These are phyloP conservation scores for Triops longicaudatus DNA, from an alignment of 1,140 invertebrate genomes.

Conservation along the genomic window DNA sequence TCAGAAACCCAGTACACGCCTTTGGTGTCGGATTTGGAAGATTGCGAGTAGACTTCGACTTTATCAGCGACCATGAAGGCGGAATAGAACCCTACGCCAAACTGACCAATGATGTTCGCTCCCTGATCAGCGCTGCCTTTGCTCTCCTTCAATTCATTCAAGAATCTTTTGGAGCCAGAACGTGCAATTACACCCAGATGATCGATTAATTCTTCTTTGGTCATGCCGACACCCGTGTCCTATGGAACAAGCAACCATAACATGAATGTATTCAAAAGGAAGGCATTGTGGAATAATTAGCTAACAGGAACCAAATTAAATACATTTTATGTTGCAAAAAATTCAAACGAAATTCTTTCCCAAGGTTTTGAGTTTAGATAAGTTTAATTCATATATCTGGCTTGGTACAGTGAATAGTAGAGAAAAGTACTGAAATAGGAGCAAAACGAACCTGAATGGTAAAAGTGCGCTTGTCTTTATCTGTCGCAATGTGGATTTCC, in stretches of 20 bases:
- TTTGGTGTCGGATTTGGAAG: conserved; percentile 47
- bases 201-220: conserved; percentile 76
- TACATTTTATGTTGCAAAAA: background rate
- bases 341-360: too few species aligned
- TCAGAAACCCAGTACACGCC: conserved; percentile 82
- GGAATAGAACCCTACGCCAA: conserved; percentile 97
- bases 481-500: conserved; percentile 82
- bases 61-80: conserved; percentile 93
- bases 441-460: conserved; percentile 63
- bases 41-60: conserved; percentile 80
- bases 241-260: conserved; percentile 35
- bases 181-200: conserved; percentile 91
- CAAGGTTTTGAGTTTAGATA: conserved; percentile 4
- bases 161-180: conserved; percentile 87
- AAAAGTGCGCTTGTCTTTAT: conserved; percentile 75
- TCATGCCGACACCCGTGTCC: conserved; percentile 93
- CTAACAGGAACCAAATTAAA: background rate
- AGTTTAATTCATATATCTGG: background rate
- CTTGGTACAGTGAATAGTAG: background rate
- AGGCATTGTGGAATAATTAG: too few species aligned
- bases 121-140: conserved; percentile 50
- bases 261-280: background rate
- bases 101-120: conserved; percentile 88
- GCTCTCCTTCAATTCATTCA: conserved; percentile 69
- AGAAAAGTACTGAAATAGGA: too few species aligned